Evolutionary conservation across 2,888 invertebrate genomes (phyloP).

Genomic region (Actias luna): DNA sequence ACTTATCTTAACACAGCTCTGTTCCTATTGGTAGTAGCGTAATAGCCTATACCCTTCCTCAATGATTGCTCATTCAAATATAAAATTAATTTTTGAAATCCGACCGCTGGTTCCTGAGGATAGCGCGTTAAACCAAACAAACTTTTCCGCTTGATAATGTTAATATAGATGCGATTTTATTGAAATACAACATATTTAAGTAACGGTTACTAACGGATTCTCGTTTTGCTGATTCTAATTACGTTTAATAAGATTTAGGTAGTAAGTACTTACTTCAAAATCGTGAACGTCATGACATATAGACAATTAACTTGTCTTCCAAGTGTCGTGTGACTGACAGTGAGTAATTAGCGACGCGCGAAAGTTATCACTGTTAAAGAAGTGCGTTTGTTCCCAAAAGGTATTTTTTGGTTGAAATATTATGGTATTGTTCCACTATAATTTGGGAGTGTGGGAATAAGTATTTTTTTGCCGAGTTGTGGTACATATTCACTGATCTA

Average conservation of each 20-base stretch:
- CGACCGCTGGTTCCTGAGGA: no score
- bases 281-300: not conserved
- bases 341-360: slow-evolving; percentile 48
- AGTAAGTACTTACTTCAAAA: not conserved
- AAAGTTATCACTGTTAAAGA: slow-evolving; percentile 49
- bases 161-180: no score
- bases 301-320: slow-evolving; percentile 48
- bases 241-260: not conserved
- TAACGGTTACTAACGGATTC: not conserved
- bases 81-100: no score
- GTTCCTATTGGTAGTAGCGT: no score
- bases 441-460: slow-evolving; percentile 7
- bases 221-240: no score
- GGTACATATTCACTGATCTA: not conserved
- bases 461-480: not conserved
- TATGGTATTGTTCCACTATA: slow-evolving; percentile 3
- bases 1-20: no score
- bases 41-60: no score
- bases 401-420: slow-evolving; percentile 7
- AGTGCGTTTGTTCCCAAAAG: slow-evolving; percentile 44
- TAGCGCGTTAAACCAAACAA: no score
- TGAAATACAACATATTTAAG: no score
- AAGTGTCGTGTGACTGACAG: slow-evolving; percentile 30
- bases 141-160: no score
- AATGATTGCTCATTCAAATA: no score